Conservation (phyloP, 2,113 vertebrate genomes). For the Lates calcarifer region DNA sequence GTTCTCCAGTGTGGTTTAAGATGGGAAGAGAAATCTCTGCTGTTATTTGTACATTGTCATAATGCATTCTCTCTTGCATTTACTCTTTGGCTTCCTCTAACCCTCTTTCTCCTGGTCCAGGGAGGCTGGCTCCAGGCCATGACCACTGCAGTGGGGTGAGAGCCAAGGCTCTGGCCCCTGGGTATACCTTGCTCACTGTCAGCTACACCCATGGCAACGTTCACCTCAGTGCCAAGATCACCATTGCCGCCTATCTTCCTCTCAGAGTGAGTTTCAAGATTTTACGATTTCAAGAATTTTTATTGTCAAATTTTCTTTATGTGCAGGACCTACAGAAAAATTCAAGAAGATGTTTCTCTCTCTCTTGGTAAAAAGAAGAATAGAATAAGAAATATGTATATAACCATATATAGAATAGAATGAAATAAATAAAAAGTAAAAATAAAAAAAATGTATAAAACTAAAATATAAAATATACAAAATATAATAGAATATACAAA, state of each 20-base stretch:
- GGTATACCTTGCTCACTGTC: conserved; percentile 87
- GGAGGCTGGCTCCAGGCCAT: conserved; percentile 83
- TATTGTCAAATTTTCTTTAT: too few species aligned
- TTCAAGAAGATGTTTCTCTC: too few species aligned
- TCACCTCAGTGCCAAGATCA: conserved; percentile 90
- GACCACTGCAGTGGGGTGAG: conserved; percentile 90
- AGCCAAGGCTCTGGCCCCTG: conserved; percentile 87
- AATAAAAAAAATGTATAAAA: too few species aligned
- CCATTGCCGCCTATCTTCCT: conserved; percentile 90
- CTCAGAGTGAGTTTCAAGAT: conserved; percentile 92
- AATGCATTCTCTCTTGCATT: conserved; percentile 24
- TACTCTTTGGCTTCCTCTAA: conserved; percentile 11
- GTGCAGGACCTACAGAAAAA: too few species aligned
- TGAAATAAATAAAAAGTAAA: too few species aligned
- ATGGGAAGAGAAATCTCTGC: conserved; percentile 34
- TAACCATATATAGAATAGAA: too few species aligned
- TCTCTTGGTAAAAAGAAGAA: too few species aligned
- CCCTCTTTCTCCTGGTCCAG: conserved; percentile 75
- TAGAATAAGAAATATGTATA: too few species aligned
- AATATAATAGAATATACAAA: too few species aligned
- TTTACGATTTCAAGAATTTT: too few species aligned
- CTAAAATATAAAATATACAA: too few species aligned
- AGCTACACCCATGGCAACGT: conserved; percentile 89
- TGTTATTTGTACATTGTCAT: conserved; percentile 25
- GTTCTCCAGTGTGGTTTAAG: background rate